Percentiles rank a stretch among this genome's conserved stretches.
Evolutionary conservation across 2,113 vertebrate genomes (phyloP).

Genomic region (Harpagus bidentatus): DNA sequence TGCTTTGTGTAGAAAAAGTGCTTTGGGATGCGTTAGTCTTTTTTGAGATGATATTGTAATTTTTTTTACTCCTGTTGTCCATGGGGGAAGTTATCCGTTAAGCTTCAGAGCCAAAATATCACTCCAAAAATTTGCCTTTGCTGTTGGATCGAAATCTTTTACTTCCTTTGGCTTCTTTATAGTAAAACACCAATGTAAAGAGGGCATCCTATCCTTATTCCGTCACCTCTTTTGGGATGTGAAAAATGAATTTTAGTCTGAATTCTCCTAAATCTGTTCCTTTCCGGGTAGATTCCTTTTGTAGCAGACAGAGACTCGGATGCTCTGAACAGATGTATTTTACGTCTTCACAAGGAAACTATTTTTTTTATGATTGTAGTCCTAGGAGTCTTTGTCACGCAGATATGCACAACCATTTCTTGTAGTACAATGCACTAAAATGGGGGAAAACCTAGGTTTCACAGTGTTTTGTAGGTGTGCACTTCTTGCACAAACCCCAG

Average conservation of each 20-base stretch:
- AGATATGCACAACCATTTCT: not conserved
- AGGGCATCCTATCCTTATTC: not conserved
- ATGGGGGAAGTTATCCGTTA: not conserved
- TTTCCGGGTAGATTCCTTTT: not conserved
- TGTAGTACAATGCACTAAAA: not conserved
- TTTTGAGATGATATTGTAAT: not conserved
- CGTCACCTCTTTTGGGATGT: not conserved
- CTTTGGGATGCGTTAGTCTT: not conserved
- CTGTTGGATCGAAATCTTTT: not conserved
- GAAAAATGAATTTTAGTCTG: not conserved
- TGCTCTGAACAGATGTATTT: not conserved
- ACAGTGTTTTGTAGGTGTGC: not conserved
- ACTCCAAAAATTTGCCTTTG: not conserved
- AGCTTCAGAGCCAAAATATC: not conserved
- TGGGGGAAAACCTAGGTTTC: not conserved
- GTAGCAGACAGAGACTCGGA: not conserved
- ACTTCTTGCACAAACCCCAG: not conserved
- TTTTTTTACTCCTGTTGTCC: not conserved
- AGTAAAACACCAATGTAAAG: not conserved
- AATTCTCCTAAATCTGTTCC: not conserved
- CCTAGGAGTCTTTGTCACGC: not conserved
- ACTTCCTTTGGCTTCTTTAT: not conserved
- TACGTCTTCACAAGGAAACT: not conserved
- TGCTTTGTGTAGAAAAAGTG: not conserved
- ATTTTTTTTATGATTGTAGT: not conserved